Evolutionary conservation across 1,140 invertebrate species (phyloP), one percentile per base, ranked within the genome.

Genomic region (Hyles vespertilio): DNA sequence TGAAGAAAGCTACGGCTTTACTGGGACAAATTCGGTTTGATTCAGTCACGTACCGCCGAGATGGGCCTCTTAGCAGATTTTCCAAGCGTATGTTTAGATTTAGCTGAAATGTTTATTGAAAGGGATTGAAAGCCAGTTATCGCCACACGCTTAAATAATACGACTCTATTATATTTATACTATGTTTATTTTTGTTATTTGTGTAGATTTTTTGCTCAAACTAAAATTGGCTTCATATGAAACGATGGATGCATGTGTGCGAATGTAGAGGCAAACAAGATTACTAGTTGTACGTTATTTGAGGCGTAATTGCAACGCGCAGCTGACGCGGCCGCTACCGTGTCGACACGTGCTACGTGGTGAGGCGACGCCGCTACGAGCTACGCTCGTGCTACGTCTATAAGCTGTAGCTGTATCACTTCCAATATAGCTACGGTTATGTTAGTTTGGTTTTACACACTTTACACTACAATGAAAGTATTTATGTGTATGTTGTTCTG

Each of bases 21-120:
- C 73, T 66, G 70, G 77, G 81, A 89, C 81, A 84, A 86, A 89
- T 84, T 79, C 84, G 75, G 77, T 81, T 77, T 74, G 73, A 81
- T 81, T 87, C 78, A 75, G 82, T 89, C 86, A 82, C 84, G 81
- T 83, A 77, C 70, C 64, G 65, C 44, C 59, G 63, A 74, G 75
- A 87, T 86, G 76, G 81, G 72, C 79, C 72, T 87, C 70, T 88
- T 79, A 80, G 73, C 75, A 79, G 75, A 84, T 84, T 84, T 81
- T 56, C 61, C 74, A 70, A 77, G 63, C 72, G 70, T 80, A 77
- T 80, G 74, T 78, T 81, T 84, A 79, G 67, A 72, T 77, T 75
- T 74, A 50, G 47, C 58, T 64, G 34, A 70, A 69, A 59, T 75
- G 75, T 79, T 79, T 81, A 84, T 84, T 83, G 77, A 83, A 84